Conservation (phyloP, 2,113 vertebrate genomes). For the Formicarius rufipectus region DNA sequence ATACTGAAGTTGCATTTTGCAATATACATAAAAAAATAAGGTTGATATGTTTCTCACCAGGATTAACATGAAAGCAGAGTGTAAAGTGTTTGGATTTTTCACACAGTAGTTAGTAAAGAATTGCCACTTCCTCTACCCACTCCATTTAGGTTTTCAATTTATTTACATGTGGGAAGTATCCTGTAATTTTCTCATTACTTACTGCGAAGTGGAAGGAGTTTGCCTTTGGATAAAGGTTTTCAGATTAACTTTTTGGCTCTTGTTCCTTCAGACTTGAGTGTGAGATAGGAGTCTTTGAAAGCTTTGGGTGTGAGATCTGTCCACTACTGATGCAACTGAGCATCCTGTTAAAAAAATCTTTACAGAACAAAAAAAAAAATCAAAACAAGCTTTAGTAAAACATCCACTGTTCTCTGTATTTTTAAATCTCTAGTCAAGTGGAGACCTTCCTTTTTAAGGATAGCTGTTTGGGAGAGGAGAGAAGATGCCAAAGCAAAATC, state of each 20-base stretch:
- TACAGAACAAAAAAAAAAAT: background rate
- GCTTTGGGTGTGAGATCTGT: background rate
- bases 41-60: background rate
- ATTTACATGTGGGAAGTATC: background rate
- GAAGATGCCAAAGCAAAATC: background rate
- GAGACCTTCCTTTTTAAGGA: background rate
- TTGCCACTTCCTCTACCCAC: background rate
- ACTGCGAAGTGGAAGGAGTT: background rate
- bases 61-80: background rate
- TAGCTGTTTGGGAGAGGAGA: fast-evolving
- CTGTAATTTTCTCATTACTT: background rate
- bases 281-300: background rate
- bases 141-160: background rate
- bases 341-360: background rate
- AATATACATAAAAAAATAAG: background rate
- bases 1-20: background rate
- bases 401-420: background rate
- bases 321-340: background rate
- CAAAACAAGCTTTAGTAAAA: background rate
- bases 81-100: background rate
- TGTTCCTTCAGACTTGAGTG: background rate
- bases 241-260: background rate
- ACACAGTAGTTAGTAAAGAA: background rate
- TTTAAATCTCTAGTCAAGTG: background rate
- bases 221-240: background rate